Evolutionary conservation across 2,888 invertebrate species (phyloP).

Genomic region (Rhorus exstirpatorius): DNA sequence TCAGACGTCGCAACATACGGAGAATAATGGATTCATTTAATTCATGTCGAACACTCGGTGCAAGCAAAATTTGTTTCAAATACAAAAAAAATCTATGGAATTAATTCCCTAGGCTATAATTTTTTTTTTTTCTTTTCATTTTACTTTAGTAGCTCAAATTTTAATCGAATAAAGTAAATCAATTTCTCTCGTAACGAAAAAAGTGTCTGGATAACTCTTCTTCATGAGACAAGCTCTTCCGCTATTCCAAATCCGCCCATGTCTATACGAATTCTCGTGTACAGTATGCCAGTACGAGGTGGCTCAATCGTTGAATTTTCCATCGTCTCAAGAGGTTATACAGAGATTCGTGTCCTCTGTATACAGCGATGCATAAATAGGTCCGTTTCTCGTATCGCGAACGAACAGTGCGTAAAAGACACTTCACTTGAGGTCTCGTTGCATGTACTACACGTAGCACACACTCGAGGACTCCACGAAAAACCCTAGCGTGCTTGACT

Average conservation of each 20-base stretch:
- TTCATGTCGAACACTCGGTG: too few species aligned
- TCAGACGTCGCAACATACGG: too few species aligned
- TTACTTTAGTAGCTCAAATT: too few species aligned
- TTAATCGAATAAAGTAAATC: too few species aligned
- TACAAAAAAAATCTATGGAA: too few species aligned
- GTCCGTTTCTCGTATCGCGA: conserved; percentile 14
- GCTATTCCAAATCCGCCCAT: neutral
- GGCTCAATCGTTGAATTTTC: conserved; percentile 14
- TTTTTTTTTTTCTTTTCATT: neutral
- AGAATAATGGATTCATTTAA: too few species aligned
- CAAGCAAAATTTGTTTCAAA: too few species aligned
- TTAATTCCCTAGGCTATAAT: too few species aligned
- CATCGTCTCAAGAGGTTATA: conserved; percentile 5
- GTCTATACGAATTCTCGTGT: neutral
- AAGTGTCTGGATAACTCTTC: neutral
- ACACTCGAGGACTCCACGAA: conserved; percentile 65
- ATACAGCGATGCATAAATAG: conserved; percentile 4
- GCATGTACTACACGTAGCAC: conserved; percentile 32
- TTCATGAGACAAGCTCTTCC: neutral
- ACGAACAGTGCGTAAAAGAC: conserved; percentile 28
- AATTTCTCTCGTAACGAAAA: neutral
- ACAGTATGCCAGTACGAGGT: neutral
- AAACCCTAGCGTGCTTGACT: conserved; percentile 74
- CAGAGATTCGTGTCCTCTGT: conserved; percentile 3
- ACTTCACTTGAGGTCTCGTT: conserved; percentile 37